These are phyloP conservation scores for Phoxinus phoxinus DNA, from an alignment of 2,113 vertebrate genomes.

Conservation along the genomic window DNA sequence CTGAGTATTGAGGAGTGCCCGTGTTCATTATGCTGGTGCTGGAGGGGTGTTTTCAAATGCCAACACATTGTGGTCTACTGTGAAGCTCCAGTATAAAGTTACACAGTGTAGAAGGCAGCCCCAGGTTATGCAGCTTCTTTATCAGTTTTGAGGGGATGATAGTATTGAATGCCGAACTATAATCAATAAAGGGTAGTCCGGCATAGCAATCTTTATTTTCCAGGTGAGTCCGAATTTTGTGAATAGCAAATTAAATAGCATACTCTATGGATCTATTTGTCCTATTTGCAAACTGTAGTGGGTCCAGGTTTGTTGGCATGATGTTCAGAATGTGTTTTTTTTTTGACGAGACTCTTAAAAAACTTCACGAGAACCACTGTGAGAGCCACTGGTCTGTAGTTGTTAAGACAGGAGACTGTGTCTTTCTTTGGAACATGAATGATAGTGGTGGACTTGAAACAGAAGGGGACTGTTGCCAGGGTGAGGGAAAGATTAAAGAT, in stretches of 20 bases:
- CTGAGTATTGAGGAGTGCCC: too few species aligned
- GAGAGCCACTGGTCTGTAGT: background rate
- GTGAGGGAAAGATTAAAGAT: background rate
- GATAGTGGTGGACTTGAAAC: background rate
- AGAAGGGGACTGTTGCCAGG: background rate
- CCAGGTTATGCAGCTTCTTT: background rate
- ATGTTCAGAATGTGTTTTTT: background rate
- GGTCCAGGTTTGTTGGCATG: background rate
- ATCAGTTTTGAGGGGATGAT: background rate
- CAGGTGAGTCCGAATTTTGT: background rate
- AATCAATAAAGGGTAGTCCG: background rate
- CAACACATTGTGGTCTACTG: too few species aligned
- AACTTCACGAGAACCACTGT: background rate
- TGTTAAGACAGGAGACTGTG: background rate
- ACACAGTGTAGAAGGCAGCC: background rate
- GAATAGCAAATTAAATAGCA: background rate
- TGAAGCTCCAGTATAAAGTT: too few species aligned
- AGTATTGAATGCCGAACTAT: background rate
- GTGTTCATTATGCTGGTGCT: too few species aligned
- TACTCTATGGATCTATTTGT: background rate
- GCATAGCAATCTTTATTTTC: background rate
- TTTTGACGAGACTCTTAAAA: background rate
- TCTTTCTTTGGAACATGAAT: background rate
- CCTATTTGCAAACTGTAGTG: background rate
- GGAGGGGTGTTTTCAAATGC: too few species aligned